These are phyloP conservation scores for Tetheella fluctuosa DNA, from an alignment of 2,888 invertebrate genomes.

Conservation along the genomic window DNA sequence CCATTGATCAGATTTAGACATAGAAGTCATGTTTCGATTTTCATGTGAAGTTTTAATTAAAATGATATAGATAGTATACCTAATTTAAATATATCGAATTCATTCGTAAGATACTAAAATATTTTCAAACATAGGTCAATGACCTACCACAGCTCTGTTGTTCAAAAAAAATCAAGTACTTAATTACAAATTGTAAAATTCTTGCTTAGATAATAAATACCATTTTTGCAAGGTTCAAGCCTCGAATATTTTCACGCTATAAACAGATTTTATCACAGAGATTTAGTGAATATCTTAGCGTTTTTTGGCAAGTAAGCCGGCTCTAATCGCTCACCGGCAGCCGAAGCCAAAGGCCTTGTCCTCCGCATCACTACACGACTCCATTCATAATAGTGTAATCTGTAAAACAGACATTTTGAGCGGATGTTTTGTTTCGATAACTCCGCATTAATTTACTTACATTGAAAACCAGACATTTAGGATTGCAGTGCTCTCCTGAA, in stretches of 20 bases:
- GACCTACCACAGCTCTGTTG: no score
- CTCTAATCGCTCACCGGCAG: constrained; percentile 32
- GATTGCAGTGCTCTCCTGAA: constrained; percentile 9
- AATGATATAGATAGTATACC: no score
- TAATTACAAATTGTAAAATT: no score
- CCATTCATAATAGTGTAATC: constrained; percentile 34
- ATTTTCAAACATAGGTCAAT: no score
- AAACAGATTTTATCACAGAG: background rate
- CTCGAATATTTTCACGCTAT: background rate
- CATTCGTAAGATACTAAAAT: no score
- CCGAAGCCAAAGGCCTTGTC: constrained; percentile 32
- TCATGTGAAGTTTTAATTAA: no score
- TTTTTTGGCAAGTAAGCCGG: constrained; percentile 28
- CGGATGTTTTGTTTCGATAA: constrained; percentile 14
- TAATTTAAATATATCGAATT: no score
- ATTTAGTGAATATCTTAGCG: constrained; percentile 21
- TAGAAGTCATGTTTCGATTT: background rate
- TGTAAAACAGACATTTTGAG: constrained; percentile 20
- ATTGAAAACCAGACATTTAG: constrained; percentile 9
- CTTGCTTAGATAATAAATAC: no score
- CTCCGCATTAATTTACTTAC: background rate
- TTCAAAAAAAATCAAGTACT: no score
- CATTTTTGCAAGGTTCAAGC: background rate
- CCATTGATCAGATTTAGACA: background rate
- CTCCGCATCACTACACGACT: constrained; percentile 30